A percentile compares a stretch with the other conserved stretches of the same genome.
Conservation (phyloP, 2,888 invertebrate species). For the Pyrgus malvae region DNA sequence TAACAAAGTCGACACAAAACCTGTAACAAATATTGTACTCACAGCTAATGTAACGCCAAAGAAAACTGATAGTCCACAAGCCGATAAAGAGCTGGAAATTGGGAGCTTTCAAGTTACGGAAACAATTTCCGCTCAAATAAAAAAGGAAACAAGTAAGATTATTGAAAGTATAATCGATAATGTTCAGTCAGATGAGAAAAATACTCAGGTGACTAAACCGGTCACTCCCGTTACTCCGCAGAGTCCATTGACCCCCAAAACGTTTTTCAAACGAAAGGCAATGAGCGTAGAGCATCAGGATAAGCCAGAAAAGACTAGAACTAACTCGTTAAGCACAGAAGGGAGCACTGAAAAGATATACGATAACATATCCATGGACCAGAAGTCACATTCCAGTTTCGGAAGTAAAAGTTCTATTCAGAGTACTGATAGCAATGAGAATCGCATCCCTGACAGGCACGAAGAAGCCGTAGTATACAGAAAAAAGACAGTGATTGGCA, state of each 20-base stretch:
- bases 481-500: conserved; percentile 76
- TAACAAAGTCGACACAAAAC: conserved; percentile 85
- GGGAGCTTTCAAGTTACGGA: conserved; percentile 53
- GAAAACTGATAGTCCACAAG: conserved; percentile 64
- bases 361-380: conserved; percentile 71
- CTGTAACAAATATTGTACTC: conserved; percentile 84
- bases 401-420: conserved; percentile 77
- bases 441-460: conserved; percentile 62
- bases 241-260: conserved; percentile 70
- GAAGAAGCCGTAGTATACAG: conserved; percentile 80
- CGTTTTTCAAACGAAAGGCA: conserved; percentile 79
- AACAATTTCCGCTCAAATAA: conserved; percentile 45
- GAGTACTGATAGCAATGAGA: conserved; percentile 71
- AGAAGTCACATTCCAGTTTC: conserved; percentile 74
- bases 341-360: conserved; percentile 72
- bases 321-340: conserved; percentile 66
- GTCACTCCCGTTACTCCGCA: conserved; percentile 48
- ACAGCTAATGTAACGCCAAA: conserved; percentile 82
- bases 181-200: conserved; percentile 49
- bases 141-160: conserved; percentile 52
- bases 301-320: conserved; percentile 62
- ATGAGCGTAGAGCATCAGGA: conserved; percentile 79
- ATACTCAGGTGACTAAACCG: conserved; percentile 22
- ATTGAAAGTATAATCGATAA: conserved; percentile 49
- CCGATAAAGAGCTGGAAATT: conserved; percentile 56